Evolutionary conservation across 92 coral and sea anemone genomes (phyloP), one percentile per base, ranked within the genome.

Genomic region (Zoanthus gigantus): DNA sequence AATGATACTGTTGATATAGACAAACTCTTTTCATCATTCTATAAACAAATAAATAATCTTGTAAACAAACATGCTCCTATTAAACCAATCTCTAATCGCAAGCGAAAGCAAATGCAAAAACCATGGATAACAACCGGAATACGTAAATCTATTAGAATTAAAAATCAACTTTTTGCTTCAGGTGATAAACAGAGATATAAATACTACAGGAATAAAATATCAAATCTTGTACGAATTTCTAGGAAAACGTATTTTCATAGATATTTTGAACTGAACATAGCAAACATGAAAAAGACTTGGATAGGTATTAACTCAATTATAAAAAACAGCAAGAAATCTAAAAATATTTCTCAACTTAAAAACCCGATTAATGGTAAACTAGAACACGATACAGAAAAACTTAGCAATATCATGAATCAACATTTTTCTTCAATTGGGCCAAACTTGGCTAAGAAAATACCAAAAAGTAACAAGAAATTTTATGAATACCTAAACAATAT

Each of bases 71-170:
- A 90, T 76, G 90, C 87, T 11, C 88, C 92, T 52, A 16, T 84
- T 9, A 84, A 74, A 83, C 46, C 79, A 67, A 74, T 47, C 18
- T 74, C 92, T 30, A 83, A 78, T 28, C 89, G 79, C 45, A 89
- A 67, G 47, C 71, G 63, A 7, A 89, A 89, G 52, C 8, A 47
- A 47, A 4, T 47, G 47, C 88, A 74, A 12, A 83, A 74, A 74
- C 88, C 84, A 7, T 89, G 88, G 84, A 89, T 83, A 72, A 89
- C 92, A 13, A 89, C 46, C 5, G 88, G 88, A 16, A 60, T 89
- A 44, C 77, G 69, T n/a, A 76, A 83, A 60, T 89, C 92, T 72
- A 83, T 89, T n/a, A 73, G 65, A 77, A 47, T 66, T 46, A 71
- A 85, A 71, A 85, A 85, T 56, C 71, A 90, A 78, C 67, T 78